Evolutionary conservation across 2,797 vertebrate species (phyloP).

Genomic region (Percopsis omiscomaycus): DNA sequence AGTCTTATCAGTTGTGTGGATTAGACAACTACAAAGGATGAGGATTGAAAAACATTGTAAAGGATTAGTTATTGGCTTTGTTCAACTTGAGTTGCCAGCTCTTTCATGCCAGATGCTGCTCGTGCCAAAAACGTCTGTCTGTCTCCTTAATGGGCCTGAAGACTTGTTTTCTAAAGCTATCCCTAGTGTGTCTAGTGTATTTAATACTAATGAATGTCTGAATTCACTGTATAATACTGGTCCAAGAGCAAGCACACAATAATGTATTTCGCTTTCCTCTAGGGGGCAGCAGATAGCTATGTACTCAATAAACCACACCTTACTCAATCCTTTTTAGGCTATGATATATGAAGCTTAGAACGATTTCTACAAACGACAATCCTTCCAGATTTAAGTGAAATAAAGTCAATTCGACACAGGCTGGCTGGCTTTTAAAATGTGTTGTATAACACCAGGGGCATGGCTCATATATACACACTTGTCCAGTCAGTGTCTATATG

Average conservation of each 20-base stretch:
- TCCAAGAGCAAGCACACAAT: no score
- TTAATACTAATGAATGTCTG: no score
- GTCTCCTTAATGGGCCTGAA: neutral
- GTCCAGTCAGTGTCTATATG: no score
- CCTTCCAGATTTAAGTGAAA: neutral
- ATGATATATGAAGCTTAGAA: constrained; percentile 17
- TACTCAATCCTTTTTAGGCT: neutral
- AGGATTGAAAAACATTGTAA: neutral
- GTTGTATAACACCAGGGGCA: no score
- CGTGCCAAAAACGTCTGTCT: neutral
- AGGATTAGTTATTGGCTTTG: neutral
- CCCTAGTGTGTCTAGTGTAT: no score
- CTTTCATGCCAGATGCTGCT: neutral
- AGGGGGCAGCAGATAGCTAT: constrained; percentile 6
- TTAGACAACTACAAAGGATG: neutral
- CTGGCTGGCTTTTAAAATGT: no score
- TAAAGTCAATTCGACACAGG: neutral
- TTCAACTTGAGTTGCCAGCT: neutral
- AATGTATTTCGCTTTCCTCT: constrained; percentile 25
- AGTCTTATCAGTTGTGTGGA: neutral
- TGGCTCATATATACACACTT: no score
- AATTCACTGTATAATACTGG: no score
- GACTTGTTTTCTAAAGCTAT: neutral
- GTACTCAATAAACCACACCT: constrained; percentile 11
- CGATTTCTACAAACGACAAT: neutral